Base-by-base conservation (phyloP, 2,888 invertebrate species). In the Steromphala cineraria region DNA sequence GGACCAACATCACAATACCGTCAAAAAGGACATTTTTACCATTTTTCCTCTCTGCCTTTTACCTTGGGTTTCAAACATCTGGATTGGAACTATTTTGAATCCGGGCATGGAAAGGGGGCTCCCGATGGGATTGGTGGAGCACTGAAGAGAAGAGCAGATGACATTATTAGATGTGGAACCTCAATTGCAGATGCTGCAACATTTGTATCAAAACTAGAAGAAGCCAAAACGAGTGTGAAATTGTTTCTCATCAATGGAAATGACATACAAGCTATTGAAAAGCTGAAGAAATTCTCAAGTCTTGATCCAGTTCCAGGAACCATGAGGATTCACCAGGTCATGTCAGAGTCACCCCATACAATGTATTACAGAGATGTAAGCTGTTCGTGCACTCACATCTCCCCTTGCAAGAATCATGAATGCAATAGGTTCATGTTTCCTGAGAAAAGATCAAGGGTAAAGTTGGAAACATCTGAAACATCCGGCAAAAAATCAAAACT, bases 1-100 rank as follows among this genome's bases (percentile, higher is more conserved):
- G 91, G 92, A 4, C 93, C 93, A 0, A 82, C 87, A 0, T 88
- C 89, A 5, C 92, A 93, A 81, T 92, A 93, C 80, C 67, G 90
- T 28, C 91, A 94, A 79, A 92, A 93, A 87, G 86, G 82, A 53
- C 52, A 75, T 19, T 75, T 75, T 53, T 75, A 71, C 36, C 71
- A 31, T 71, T 52, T 75, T 53, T 75, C 52, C 53, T 13, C 75
- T 19, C 19, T 21, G 10, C 46, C 46, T n/a, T 21, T 46, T 46
- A n/a, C 5, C n/a, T 10, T 52, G 40, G 46, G 75, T 8, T 75
- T 52, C 21, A 10, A 78, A 75, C 7, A n/a, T 21, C 81, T 67
- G 13, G 53, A 85, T 8, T 92, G 89, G 92, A 90, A 92, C 79
- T 93, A 84, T 84, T 89, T 88, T 71, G 92, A 93, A 85, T 87